A percentile compares a stretch with the other conserved stretches of the same genome.
These are phyloP conservation scores for Chrysolina haemoptera DNA, from an alignment of 2,888 invertebrate species.

Conservation along the genomic window DNA sequence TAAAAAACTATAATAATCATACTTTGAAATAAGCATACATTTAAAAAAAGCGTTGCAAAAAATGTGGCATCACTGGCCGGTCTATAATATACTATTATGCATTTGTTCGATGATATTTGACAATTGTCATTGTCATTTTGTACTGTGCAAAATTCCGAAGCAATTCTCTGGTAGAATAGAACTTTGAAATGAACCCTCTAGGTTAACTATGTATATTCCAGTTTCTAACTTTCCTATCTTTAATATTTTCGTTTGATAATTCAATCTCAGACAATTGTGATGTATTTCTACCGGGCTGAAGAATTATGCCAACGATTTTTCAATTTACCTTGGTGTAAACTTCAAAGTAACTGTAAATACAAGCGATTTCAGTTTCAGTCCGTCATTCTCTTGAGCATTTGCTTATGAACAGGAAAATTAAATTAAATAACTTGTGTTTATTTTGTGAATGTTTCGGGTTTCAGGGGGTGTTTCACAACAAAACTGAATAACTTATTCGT, in stretches of 20 bases:
- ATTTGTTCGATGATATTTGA: no score
- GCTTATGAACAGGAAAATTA: slow-evolving; percentile 4
- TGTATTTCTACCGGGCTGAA: not conserved
- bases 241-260: slow-evolving; percentile 6
- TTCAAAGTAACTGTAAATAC: slow-evolving; percentile 17
- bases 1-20: no score
- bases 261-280: slow-evolving; percentile 1
- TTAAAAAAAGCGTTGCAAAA: no score
- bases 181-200: no score
- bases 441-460: not conserved
- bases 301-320: not conserved
- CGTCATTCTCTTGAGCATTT: not conserved
- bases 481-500: not conserved
- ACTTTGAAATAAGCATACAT: no score
- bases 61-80: no score
- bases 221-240: not conserved
- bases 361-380: not conserved
- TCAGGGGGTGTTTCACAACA: not conserved
- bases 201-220: not conserved
- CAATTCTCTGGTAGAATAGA: no score
- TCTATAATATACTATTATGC: no score
- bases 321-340: not conserved
- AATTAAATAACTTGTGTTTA: slow-evolving; percentile 1
- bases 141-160: no score
- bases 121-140: no score